Evolutionary conservation across 35 echinoderm and acorn worm genomes (phyloP).

Genomic region (Acanthaster planci): DNA sequence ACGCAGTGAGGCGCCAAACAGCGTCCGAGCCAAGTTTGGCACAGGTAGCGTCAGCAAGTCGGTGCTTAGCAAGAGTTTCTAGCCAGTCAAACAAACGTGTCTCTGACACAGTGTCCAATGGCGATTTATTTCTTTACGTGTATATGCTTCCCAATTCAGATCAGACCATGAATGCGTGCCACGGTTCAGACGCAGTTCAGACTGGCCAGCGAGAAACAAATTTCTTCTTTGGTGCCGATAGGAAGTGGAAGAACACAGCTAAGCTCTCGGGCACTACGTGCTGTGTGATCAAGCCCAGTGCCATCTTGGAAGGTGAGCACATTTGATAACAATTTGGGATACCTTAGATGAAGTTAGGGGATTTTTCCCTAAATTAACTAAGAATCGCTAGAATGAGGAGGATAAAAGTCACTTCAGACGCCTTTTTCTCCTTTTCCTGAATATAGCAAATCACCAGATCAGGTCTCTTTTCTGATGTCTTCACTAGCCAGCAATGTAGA

Average conservation of each 20-base stretch:
- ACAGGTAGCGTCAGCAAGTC: conserved; percentile 54
- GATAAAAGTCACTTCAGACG: too few species aligned
- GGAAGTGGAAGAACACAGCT: conserved; percentile 63
- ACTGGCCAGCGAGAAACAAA: conserved; percentile 76
- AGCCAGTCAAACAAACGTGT: neutral
- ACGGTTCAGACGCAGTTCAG: conserved; percentile 73
- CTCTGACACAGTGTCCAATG: neutral
- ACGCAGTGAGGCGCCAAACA: conserved; percentile 81
- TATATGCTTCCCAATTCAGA: conserved; percentile 67
- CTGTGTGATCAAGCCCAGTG: conserved; percentile 92
- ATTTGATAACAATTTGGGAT: neutral
- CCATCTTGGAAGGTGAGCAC: conserved; percentile 74
- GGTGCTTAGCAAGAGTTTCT: neutral
- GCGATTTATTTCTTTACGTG: conserved; percentile 11
- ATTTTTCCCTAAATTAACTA: too few species aligned
- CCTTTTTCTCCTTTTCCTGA: too few species aligned
- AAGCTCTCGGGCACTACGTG: conserved; percentile 64
- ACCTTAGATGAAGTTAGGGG: too few species aligned
- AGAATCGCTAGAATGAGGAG: too few species aligned
- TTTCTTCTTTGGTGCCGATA: conserved; percentile 76
- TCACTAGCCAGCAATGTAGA: too few species aligned
- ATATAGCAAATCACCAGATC: too few species aligned
- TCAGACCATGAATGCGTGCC: conserved; percentile 84
- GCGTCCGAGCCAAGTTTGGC: conserved; percentile 94
- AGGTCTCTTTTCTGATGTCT: too few species aligned